phyloP scores from a whole-genome alignment of 2,797 vertebrate genomes.

The Thamnophis elegans region DNA sequence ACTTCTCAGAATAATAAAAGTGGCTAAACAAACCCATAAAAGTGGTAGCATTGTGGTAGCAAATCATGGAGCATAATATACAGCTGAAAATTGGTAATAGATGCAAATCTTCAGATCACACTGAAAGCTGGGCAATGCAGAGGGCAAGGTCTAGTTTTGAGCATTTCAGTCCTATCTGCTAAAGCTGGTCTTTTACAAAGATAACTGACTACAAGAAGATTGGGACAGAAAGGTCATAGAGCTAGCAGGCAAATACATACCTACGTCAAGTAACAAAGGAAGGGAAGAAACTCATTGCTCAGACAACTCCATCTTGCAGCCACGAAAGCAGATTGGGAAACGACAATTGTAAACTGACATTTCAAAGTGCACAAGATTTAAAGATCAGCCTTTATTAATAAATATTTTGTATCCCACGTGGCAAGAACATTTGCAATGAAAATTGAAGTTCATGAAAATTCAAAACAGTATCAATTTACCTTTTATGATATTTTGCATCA shows the following conservation, averaged over 20 bases:
- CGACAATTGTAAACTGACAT: not conserved
- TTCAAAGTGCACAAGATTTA: not conserved
- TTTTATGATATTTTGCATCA: not conserved
- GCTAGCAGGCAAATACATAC: not conserved
- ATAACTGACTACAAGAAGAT: not conserved
- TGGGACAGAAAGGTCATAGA: not conserved
- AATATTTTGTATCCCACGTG: not conserved
- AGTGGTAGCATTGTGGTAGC: not conserved
- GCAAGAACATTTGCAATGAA: not conserved
- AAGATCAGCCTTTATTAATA: not conserved
- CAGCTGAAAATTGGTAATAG: not conserved
- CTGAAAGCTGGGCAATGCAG: not conserved
- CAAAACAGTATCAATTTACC: not conserved
- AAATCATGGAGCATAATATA: not conserved
- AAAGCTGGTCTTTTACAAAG: not conserved
- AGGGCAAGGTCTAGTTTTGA: not conserved
- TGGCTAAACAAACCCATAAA: not conserved
- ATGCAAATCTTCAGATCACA: not conserved
- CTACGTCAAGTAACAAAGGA: not conserved
- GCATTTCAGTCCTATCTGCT: not conserved
- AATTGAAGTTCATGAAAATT: not conserved
- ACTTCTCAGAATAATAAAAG: not conserved
- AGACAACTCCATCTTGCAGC: not conserved
- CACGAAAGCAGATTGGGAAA: not conserved
- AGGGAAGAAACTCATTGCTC: not conserved